These are phyloP conservation scores for Brachionus asplanchnoidis DNA, from an alignment of 1,140 invertebrate genomes.

Conservation along the genomic window DNA sequence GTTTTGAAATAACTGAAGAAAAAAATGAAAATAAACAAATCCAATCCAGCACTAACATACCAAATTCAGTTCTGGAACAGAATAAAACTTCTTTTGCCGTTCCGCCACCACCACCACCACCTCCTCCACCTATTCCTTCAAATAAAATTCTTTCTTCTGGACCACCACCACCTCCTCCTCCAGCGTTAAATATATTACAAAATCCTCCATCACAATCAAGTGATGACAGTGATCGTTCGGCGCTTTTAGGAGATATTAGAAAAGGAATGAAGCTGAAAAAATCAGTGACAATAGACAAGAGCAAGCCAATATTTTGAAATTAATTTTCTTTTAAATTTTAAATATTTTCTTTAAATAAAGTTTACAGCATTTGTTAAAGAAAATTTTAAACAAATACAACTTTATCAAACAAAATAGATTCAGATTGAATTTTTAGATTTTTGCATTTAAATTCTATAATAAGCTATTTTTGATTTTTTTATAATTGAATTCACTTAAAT, in stretches of 20 bases:
- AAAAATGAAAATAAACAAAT: conserved; percentile 45
- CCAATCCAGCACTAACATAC: conserved; percentile 41
- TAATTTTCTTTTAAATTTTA: neutral
- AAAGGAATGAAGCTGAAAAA: conserved; percentile 76
- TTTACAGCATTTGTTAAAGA: no score
- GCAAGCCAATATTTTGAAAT: conserved; percentile 65
- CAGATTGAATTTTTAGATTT: no score
- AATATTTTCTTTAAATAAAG: neutral
- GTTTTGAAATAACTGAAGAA: neutral
- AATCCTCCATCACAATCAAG: neutral
- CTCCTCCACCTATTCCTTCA: conserved; percentile 26
- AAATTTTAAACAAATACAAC: no score
- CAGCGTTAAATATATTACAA: conserved; percentile 19
- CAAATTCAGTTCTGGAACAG: neutral
- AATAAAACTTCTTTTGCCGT: neutral
- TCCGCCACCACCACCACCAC: conserved; percentile 43
- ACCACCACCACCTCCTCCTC: conserved; percentile 43
- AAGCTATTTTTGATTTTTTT: no score
- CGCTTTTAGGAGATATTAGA: conserved; percentile 73
- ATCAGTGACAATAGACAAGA: conserved; percentile 79
- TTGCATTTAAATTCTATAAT: no score
- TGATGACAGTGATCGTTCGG: conserved; percentile 62
- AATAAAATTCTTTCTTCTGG: neutral
- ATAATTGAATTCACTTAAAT: no score
- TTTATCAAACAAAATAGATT: no score